Conservation (phyloP, 2,888 invertebrate species). For the Papilio gigon region DNA sequence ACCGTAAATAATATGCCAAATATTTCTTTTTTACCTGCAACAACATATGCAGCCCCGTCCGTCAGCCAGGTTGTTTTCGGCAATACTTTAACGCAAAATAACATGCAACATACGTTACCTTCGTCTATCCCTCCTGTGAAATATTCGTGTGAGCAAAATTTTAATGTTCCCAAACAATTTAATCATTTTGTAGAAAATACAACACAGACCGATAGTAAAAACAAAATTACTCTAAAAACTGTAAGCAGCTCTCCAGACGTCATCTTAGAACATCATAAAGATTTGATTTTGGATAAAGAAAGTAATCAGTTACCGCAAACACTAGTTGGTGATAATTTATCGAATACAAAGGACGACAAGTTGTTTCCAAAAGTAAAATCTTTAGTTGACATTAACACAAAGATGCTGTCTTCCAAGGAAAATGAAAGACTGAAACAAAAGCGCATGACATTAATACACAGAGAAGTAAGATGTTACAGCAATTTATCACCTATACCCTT, state of each 20-base stretch:
- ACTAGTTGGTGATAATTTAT: conserved; percentile 56
- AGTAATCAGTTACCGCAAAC: conserved; percentile 60
- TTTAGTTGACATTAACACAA: conserved; percentile 42
- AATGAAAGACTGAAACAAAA: conserved; percentile 61
- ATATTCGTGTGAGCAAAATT: not conserved
- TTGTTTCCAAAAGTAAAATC: conserved; percentile 42
- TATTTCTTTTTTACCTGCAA: conserved; percentile 57
- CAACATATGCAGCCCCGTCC: conserved; percentile 56
- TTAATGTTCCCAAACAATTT: not conserved
- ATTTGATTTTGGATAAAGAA: conserved; percentile 40
- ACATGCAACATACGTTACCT: conserved; percentile 37
- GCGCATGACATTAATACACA: conserved; percentile 63
- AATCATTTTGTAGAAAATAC: not conserved
- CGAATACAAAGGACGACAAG: conserved; percentile 42
- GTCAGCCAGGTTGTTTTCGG: conserved; percentile 58
- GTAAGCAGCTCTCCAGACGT: not conserved
- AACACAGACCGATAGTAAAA: not conserved
- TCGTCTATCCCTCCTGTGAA: not conserved
- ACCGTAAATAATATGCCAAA: conserved; percentile 54
- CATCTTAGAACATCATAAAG: conserved; percentile 46
- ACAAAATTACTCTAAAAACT: not conserved
- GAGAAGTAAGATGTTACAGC: conserved; percentile 55
- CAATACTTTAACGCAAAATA: conserved; percentile 50
- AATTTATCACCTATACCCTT: conserved; percentile 60
- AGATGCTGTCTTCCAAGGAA: conserved; percentile 46